Conservation (phyloP, 2,113 vertebrate genomes). For the Calyptommatus sinebrachiatus region DNA sequence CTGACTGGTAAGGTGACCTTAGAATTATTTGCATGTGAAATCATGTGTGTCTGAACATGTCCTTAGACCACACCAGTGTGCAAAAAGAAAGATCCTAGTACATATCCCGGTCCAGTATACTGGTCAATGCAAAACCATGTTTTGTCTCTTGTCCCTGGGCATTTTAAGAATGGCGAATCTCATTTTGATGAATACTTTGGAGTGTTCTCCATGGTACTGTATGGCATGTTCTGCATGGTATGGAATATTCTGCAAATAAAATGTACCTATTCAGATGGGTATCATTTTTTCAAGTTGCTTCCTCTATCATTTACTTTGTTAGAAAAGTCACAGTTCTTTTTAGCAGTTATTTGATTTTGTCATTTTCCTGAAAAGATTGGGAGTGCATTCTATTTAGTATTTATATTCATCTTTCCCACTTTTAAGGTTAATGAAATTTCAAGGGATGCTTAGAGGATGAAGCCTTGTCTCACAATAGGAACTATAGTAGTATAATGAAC, state of each 20-base stretch:
- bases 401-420: not conserved
- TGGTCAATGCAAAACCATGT: too few relatives aligned
- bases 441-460: not conserved
- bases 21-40: too few relatives aligned
- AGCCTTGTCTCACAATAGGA: fast-evolving
- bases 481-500: not conserved
- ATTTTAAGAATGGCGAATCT: too few relatives aligned
- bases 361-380: fast-evolving
- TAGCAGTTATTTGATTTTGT: not conserved
- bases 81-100: too few relatives aligned
- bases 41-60: too few relatives aligned
- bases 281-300: not conserved
- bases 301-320: not conserved
- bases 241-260: too few relatives aligned
- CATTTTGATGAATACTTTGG: not conserved
- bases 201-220: not conserved
- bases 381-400: not conserved
- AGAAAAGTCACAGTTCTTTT: not conserved
- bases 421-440: fast-evolving
- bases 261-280: not conserved
- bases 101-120: too few relatives aligned
- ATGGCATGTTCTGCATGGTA: not conserved
- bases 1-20: too few relatives aligned
- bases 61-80: too few relatives aligned
- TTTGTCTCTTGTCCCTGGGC: too few relatives aligned